Base-by-base conservation (phyloP, 2,113 vertebrate genomes). In the Epinephelus cyanopodus region DNA sequence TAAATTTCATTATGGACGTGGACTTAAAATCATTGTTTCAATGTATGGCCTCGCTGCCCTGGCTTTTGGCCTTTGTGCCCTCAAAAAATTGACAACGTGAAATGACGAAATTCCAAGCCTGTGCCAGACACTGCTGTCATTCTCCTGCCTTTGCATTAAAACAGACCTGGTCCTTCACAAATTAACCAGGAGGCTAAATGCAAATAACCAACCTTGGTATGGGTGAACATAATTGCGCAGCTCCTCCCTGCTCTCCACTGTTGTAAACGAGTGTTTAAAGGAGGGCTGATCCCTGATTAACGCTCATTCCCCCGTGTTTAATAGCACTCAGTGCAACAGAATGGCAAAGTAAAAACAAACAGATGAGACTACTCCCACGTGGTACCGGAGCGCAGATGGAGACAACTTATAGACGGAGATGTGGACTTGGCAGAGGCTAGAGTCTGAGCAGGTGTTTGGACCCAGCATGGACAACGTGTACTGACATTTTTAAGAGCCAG, bases 361-460 rank as follows among this genome's bases (percentile, higher is more conserved):
- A 92, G 92, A 93, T 91, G 93, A 93, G 89, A 69, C 88, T 74
- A 80, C 85, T 91, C 91, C 92, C 92, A 90, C 83, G 79, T 88
- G 87, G 89, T 33, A 33, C 63, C 33, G 5, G 77, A 74, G 87
- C 74, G 9, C 93, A 93, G 93, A 94, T 93, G 91, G 93, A 92
- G 88, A 81, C 62, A 91, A 90, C 89, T 90, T 89, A 86, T 87
- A 87, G 86, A 87, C 19, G 64, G 90, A 85, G 92, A 89, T 90
- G 87, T 86, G 85, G 84, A 83, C 29, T 76, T 90, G 92, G 92
- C 84, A 88, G 78, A 58, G 72, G 74, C 61, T 11, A 62, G 9
- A 77, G 79, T 70, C 77, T 73, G 84, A 91, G 92, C 92, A 94
- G 93, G 90, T 93, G 93, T 92, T 92, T 88, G 89, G 92, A 87